These are phyloP conservation scores for Lepidochitona cinerea DNA, from an alignment of 2,888 invertebrate species.

Conservation along the genomic window DNA sequence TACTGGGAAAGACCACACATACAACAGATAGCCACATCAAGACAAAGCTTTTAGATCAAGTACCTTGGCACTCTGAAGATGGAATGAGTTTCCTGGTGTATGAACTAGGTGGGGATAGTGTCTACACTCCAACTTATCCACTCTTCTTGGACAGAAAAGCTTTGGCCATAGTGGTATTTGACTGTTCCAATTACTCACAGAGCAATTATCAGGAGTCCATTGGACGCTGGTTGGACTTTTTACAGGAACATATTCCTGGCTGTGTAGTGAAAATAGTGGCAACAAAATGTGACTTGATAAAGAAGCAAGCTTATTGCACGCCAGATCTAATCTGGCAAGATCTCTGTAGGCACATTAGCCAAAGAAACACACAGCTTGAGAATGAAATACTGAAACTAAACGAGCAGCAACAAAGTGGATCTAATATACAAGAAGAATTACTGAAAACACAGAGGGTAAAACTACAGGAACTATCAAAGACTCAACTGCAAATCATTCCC, in stretches of 20 bases:
- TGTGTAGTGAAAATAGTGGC: slow-evolving; percentile 66
- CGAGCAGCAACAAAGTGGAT: neutral
- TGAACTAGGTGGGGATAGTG: slow-evolving; percentile 62
- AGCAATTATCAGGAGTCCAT: slow-evolving; percentile 48
- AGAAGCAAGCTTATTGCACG: slow-evolving; percentile 4
- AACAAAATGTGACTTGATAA: slow-evolving; percentile 57
- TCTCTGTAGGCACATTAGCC: slow-evolving; percentile 19
- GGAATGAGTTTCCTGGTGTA: slow-evolving; percentile 60
- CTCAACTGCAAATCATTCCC: slow-evolving; percentile 52
- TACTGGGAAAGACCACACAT: slow-evolving; percentile 52
- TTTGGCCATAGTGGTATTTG: slow-evolving; percentile 59
- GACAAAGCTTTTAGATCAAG: slow-evolving; percentile 52
- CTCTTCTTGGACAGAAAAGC: slow-evolving; percentile 61
- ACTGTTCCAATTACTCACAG: slow-evolving; percentile 49
- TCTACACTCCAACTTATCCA: slow-evolving; percentile 55
- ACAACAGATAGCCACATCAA: slow-evolving; percentile 43
- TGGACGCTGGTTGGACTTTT: slow-evolving; percentile 62
- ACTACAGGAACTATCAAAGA: slow-evolving; percentile 43
- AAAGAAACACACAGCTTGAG: slow-evolving; percentile 32
- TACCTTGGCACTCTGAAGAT: slow-evolving; percentile 63
- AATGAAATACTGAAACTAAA: neutral
- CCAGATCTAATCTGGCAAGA: slow-evolving; percentile 18
- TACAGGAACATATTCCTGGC: slow-evolving; percentile 56
- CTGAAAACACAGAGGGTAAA: slow-evolving; percentile 39
- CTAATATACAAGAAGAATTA: neutral